Base-by-base conservation (phyloP, 2,888 invertebrate species). In the Drosophila picticornis region DNA sequence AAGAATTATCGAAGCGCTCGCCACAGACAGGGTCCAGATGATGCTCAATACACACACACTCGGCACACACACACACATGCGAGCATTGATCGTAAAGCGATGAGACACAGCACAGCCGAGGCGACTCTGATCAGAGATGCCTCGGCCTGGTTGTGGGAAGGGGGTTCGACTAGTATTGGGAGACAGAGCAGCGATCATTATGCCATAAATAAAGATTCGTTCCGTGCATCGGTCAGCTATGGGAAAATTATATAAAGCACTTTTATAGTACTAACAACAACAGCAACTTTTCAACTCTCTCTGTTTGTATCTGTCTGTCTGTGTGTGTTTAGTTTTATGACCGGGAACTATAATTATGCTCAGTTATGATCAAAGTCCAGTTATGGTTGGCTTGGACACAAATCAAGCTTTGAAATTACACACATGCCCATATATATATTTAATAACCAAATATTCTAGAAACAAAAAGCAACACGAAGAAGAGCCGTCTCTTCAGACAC, bases 181-280 rank as follows among this genome's bases (percentile, higher is more conserved):
- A 75, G 74, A 31, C 69, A 72, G 29, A 68, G 69, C 66, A 50
- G 58, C 82, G 84, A 90, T 88, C 88, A 90, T 90, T 88, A 88
- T 81, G 88, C 88, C 90, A 88, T 88, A 88, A 88, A 88, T 88
- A 90, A 88, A 88, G 88, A 88, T 88, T 90, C 88, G 88, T 88
- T 88, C 88, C 86, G 61, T 84, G 83, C 77, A 75, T 76, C 64
- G 64, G 61, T 58, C 57, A 70, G 78, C 88, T 89, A 89, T 87
- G 90, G 82, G 90, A 88, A 87, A 79, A 81, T 75, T 77, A 81
- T 82, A 81, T 81, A 74, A 83, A 77, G 79, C 80, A 83, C 76
- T 82, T 82, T 82, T 80, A 81, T 81, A 82, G 77, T 80, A 72
- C 73, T 61, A 51, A 38, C 52, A 31, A 46, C 46, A 46, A 46